Evolutionary conservation across 1,140 invertebrate genomes (phyloP), one percentile per base, ranked within the genome.

Genomic region (Apocrypta bakeri): DNA sequence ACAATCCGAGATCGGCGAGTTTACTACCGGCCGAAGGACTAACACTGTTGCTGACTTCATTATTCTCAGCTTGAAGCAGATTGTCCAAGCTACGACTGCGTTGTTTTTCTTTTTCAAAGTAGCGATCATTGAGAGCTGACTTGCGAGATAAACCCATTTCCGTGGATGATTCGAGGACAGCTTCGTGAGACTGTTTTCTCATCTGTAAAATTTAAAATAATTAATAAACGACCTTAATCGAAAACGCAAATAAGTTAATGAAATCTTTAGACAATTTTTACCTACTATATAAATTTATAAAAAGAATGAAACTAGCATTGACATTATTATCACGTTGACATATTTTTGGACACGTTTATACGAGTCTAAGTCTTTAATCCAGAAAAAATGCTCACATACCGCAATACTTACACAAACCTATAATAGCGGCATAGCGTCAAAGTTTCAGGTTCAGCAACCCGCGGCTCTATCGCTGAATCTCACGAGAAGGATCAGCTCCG

Each of bases 111-210:
- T 95, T 94, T 76, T 97, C 97, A 86, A 98, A 98, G 90, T 98
- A 98, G 84, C 97, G 92, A 83, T 97, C 96, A 88, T 98, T 98
- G 1, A 98, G 90, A 0, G 97, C 97, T 0, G 96, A 97, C 86
- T 96, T 96, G 68, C 96, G 92, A 0, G 97, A 98, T 0, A 98
- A 91, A 31, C 93, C 93, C 69, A 91, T 92, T 87, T 93, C 92
- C 1, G 89, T 88, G 0, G 92, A 90, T 2, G 88, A 90, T 84
- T 91, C 92, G 42, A 92, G 78, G 37, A 92, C 88, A 24, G 95
- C 93, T 85, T 96, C 96, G 85, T 96, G 95, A 0, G 96, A 96
- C 79, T 94, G 94, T 85, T 96, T 96, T 85, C 95, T 93, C 63
- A 92, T 85, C 93, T 89, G 64, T 76, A 31, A 24, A 6, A 42